These are phyloP conservation scores for Loripinus fragilis DNA, from an alignment of 2,888 invertebrate genomes.

Conservation along the genomic window DNA sequence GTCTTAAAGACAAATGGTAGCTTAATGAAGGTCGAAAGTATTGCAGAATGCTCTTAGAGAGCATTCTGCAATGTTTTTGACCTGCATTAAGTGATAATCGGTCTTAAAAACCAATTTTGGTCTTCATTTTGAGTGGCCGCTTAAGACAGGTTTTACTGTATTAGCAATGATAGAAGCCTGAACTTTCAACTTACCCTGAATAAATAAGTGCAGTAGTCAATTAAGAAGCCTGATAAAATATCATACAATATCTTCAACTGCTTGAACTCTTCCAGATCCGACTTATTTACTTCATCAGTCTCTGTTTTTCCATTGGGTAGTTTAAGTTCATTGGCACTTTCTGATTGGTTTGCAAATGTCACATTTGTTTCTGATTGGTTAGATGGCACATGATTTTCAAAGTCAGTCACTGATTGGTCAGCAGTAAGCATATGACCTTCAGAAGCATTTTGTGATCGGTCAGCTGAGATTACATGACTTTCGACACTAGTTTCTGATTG, in stretches of 20 bases:
- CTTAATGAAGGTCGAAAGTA: too few relatives aligned
- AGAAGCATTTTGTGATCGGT: too few relatives aligned
- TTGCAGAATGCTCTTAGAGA: too few relatives aligned
- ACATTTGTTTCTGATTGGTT: conserved; percentile 58
- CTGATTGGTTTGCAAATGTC: conserved; percentile 71
- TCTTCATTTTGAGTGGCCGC: too few relatives aligned
- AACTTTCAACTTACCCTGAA: conserved; percentile 54
- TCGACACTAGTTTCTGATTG: conserved; percentile 70
- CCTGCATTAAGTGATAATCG: too few relatives aligned
- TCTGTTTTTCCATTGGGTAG: conserved; percentile 2
- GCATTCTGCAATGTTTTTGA: too few relatives aligned
- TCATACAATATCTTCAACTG: conserved; percentile 50
- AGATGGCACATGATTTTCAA: too few relatives aligned
- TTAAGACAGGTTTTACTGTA: too few relatives aligned
- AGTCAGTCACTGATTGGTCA: background rate
- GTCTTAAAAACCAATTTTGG: too few relatives aligned
- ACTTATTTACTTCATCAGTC: background rate
- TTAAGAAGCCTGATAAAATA: conserved; percentile 51
- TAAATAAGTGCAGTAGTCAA: conserved; percentile 51
- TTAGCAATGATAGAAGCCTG: too few relatives aligned
- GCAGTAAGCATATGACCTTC: conserved; percentile 1
- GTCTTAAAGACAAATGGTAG: too few relatives aligned
- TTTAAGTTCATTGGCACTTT: conserved; percentile 32
- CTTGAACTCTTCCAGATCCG: conserved; percentile 25
- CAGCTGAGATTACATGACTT: too few relatives aligned